These are phyloP conservation scores for Nephila pilipes DNA, from an alignment of 1,140 invertebrate genomes.

Conservation along the genomic window DNA sequence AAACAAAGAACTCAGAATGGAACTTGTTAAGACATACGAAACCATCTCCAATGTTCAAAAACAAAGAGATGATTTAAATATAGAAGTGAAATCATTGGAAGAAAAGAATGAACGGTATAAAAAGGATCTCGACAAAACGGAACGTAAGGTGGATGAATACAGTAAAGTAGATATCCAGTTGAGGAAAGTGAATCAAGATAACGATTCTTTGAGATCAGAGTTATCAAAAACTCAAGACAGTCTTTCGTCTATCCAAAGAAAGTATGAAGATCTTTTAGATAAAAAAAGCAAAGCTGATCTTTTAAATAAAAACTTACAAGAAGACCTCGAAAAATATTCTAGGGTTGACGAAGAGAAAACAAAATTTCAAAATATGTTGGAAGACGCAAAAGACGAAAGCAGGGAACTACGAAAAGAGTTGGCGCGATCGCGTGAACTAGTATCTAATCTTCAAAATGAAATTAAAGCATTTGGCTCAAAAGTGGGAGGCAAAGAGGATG, in stretches of 20 bases:
- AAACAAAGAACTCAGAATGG: conserved; percentile 79
- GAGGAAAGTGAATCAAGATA: conserved; percentile 45
- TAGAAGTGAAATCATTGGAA: conserved; percentile 62
- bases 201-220: conserved; percentile 41
- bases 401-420: conserved; percentile 78
- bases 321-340: conserved; percentile 54
- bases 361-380: conserved; percentile 54
- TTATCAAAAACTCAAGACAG: conserved; percentile 41
- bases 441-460: conserved; percentile 78
- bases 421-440: conserved; percentile 77
- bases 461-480: conserved; percentile 68
- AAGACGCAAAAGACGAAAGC: conserved; percentile 77
- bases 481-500: conserved; percentile 61
- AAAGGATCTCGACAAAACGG: conserved; percentile 56
- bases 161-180: conserved; percentile 57
- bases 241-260: conserved; percentile 39
- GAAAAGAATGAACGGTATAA: conserved; percentile 74
- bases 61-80: conserved; percentile 77
- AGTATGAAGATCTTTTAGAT: conserved; percentile 55
- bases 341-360: conserved; percentile 36
- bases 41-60: conserved; percentile 78
- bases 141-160: conserved; percentile 49
- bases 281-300: conserved; percentile 45
- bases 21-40: conserved; percentile 79
- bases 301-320: conserved; percentile 49